Percentiles rank a stretch among this genome's conserved stretches.
Conservation (phyloP, 2,797 vertebrate species). For the Paguma larvata region DNA sequence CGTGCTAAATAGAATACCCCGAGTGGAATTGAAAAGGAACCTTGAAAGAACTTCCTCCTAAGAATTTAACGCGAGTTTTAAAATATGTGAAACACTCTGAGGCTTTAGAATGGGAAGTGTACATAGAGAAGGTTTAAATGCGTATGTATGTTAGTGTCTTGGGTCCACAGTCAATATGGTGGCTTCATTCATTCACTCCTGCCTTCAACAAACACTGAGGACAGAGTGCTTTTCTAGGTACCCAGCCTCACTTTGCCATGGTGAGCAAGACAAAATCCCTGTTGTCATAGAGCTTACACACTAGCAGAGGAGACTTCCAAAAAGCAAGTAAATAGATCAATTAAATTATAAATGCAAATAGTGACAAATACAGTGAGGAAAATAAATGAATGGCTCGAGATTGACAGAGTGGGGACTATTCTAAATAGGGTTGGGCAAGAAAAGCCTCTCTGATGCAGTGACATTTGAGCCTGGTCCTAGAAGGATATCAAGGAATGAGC, state of each 20-base stretch:
- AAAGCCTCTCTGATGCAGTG: not conserved
- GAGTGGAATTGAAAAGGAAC: not conserved
- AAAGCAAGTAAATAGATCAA: not conserved
- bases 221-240: not conserved
- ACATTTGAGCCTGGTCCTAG: not conserved
- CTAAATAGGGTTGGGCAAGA: not conserved
- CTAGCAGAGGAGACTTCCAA: not conserved
- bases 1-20: not conserved
- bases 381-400: not conserved
- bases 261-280: not conserved
- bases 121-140: not conserved
- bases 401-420: not conserved
- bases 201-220: not conserved
- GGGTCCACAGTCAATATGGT: not conserved
- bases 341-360: not conserved
- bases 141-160: not conserved
- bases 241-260: not conserved
- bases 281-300: not conserved
- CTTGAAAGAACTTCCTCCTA: not conserved
- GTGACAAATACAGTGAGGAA: not conserved
- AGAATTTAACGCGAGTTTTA: not conserved
- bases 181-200: not conserved
- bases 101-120: not conserved
- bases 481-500: not conserved
- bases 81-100: not conserved